These are phyloP conservation scores for Mamestra configurata DNA, from an alignment of 1,140 invertebrate genomes.

Conservation along the genomic window DNA sequence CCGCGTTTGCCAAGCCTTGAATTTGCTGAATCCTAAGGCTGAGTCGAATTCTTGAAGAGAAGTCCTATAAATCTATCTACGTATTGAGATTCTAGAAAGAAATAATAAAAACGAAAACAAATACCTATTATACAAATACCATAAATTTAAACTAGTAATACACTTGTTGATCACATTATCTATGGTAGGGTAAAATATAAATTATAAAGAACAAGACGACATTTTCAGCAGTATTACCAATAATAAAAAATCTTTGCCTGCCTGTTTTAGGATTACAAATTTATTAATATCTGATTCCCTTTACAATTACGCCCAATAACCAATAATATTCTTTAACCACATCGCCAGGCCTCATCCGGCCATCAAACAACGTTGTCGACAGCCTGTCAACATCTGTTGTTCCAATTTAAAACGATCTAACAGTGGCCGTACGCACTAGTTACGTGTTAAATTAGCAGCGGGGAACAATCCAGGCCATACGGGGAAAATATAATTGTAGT, in stretches of 20 bases:
- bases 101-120: too few species aligned
- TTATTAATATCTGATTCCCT: neutral
- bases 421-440: slow-evolving; percentile 54
- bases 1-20: too few species aligned
- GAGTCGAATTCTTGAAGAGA: too few species aligned
- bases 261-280: too few species aligned
- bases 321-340: slow-evolving; percentile 78
- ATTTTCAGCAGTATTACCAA: neutral
- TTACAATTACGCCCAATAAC: slow-evolving; percentile 60
- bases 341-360: slow-evolving; percentile 74
- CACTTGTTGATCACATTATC: neutral
- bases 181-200: neutral
- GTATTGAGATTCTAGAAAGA: too few species aligned
- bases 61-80: too few species aligned
- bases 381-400: slow-evolving; percentile 83
- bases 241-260: neutral
- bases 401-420: slow-evolving; percentile 79
- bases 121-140: too few species aligned
- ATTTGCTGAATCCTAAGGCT: too few species aligned
- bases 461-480: slow-evolving; percentile 47
- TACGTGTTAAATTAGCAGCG: slow-evolving; percentile 45
- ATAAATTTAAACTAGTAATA: too few species aligned
- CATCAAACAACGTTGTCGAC: slow-evolving; percentile 74
- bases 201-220: neutral
- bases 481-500: slow-evolving; percentile 40